Base-by-base conservation (phyloP, 2,888 invertebrate genomes). In the Yponomeuta plumbellus region DNA sequence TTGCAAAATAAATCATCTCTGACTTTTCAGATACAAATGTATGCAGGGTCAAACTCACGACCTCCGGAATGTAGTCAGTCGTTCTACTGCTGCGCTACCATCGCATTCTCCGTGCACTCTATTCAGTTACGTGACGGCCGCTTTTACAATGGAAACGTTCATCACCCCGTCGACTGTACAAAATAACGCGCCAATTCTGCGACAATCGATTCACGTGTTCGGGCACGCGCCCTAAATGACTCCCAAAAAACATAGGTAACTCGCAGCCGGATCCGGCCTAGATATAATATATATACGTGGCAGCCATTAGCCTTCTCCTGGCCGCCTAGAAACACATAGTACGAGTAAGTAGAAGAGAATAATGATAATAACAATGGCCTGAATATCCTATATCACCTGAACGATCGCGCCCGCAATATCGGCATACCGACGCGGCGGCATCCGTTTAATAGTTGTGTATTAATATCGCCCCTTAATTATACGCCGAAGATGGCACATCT, bases 361-460 rank as follows among this genome's bases (percentile, higher is more conserved):
- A 56, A 65, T 65, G 21, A 56, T 52, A 26, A 65, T 20, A 26
- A 23, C 26, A 23, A 56, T 75, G 82, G 80, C 77, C 75, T 72
- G 76, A 80, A 81, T 81, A 84, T 84, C 80, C 76, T 77, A 76
- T 78, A 81, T 81, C 79, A 81, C 72, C 76, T 75, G 76, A 80
- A 73, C 79, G 78, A 77, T 70, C 76, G 79, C 77, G 61, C 22
- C 69, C 76, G 80, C 77, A 81, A 82, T 83, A 83, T 78, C 75
- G 81, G 70, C 74, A 82, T 83, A 79, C 79, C 81, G 76, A 73
- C 72, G 79, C 73, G 70, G 71, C 74, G 83, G 81, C 75, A 81
- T 77, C 74, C 80, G 75, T 71, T 75, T 77, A 74, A 73, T 81
- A 80, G 77, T 78, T 79, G 78, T 76, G 72, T 79, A 78, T 80